Evolutionary conservation across 1,140 invertebrate species (phyloP).

Genomic region (Thaumatotibia leucotreta): DNA sequence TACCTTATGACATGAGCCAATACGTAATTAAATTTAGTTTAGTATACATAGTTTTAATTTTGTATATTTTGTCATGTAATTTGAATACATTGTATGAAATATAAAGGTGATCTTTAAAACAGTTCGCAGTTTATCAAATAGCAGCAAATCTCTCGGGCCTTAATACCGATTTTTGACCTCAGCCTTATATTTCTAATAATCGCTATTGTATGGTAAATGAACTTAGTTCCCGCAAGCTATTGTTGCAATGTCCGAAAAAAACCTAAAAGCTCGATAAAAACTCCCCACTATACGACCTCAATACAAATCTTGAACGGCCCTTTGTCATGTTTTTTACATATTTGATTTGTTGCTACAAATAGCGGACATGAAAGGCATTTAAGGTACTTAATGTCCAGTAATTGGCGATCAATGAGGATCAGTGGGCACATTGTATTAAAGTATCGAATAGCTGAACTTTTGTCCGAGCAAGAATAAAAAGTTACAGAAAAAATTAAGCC

Average conservation of each 20-base stretch:
- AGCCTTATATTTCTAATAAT: conserved; percentile 27
- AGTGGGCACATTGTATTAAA: conserved; percentile 73
- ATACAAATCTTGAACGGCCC: conserved; percentile 60
- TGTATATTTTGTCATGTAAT: no score
- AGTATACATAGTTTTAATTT: no score
- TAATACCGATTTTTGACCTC: conserved; percentile 24
- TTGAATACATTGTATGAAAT: no score
- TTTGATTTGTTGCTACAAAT: conserved; percentile 75
- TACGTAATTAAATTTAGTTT: no score
- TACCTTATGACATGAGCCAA: no score
- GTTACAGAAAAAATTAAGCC: conserved; percentile 42
- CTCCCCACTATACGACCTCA: conserved; percentile 45
- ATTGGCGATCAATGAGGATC: conserved; percentile 76
- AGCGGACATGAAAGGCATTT: conserved; percentile 68
- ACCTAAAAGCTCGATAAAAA: conserved; percentile 61
- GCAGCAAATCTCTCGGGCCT: not conserved
- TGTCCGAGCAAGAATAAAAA: conserved; percentile 57
- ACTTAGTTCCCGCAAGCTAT: conserved; percentile 47
- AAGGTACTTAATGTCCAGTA: conserved; percentile 76
- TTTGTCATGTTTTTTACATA: conserved; percentile 63
- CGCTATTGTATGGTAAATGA: conserved; percentile 26
- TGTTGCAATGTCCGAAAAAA: conserved; percentile 53
- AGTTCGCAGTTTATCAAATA: not conserved
- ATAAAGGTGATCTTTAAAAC: no score
- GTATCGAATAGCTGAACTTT: conserved; percentile 53